Base-by-base conservation (phyloP, 2,113 vertebrate species). In the Pholis gunnellus region DNA sequence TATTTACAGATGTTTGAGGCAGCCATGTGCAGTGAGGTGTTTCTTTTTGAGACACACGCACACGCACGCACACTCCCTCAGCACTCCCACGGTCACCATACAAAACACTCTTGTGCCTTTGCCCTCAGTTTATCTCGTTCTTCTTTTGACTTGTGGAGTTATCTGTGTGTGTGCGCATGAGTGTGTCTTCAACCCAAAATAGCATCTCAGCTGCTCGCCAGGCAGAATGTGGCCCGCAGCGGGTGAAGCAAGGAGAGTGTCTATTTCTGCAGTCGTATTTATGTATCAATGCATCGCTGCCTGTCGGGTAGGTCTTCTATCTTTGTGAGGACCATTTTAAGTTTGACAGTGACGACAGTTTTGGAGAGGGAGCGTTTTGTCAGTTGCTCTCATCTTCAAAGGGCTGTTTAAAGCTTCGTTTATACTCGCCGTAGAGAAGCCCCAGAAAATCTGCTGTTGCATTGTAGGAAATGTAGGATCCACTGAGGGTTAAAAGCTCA, bases 1-100 rank as follows among this genome's bases (percentile, higher is more conserved):
- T 83, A 87, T 81, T 75, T 81, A 84, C 89, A 88, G 84, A 86
- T 82, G 81, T 86, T 81, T 65, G 83, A 84, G 69, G 75, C 85
- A 81, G 76, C 31, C 82, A 66, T 82, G 87, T 87, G 82, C 72
- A 70, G 7, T 54, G 79, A 78, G 46, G 69, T 79, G 75, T 34
- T 34, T 34, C 34, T 34, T 34, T 34, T 34, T 34, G 34, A 34
- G 34, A 34, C 34, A 54, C 14, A 78, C 40, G 65, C 65, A 42
- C 18, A 11, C 34, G 29, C 44, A 42, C 27, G 11, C 57, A 17
- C 29, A 31, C 31, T 31, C 31, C 31, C 31, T 29, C 63, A 82
- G 42, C 75, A 38, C 52, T 82, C 72, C 14, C 79, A 70, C 13
- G 0, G 61, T 76, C 74, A 57, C 34, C 48, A 27, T 50, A 60